Evolutionary conservation across 2,888 invertebrate species (phyloP), one percentile per base, ranked within the genome.

Genomic region (Amphipoea lucens): DNA sequence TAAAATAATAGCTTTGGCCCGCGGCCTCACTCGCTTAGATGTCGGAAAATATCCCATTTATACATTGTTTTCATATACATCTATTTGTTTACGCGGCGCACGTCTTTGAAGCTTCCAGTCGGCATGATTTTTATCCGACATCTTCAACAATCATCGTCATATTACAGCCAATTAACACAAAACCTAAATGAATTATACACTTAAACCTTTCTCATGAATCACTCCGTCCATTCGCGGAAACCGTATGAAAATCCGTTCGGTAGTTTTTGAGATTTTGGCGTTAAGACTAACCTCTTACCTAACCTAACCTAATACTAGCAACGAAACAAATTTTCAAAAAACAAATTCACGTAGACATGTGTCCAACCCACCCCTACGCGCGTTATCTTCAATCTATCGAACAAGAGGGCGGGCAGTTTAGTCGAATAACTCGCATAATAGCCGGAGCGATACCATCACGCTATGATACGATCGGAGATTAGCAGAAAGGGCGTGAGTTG

Each of bases 371-470:
- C 90, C 91, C 92, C 78, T 84, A 78, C 74, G 29, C 68, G 62
- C 74, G 51, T 87, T 93, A 93, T 93, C 93, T 88, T 65, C 83
- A 78, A 93, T 93, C 93, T 90, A 78, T 82, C 73, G 83, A 80
- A 89, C 87, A 80, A 81, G 87, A 92, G 93, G 93, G 92, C 90
- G 91, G 90, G 89, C 89, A 91, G 90, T 85, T 87, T 76, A 85
- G 81, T 82, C 42, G 79, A 82, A 89, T 88, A 87, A 83, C 79
- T 86, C n/a, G 79, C 82, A 89, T 89, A 90, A 89, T 89, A 89
- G 86, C 87, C 42, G 62, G n/a, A 73, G 67, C 86, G 89, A 89
- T 89, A 90, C 85, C 77, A 89, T 89, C 89, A 85, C 80, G 84
- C 75, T 83, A 87, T 86, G 88, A 88, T 85, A 86, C 77, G 48